Percentiles rank a stretch among this genome's conserved stretches.
Evolutionary conservation across 2,888 invertebrate genomes (phyloP).

Genomic region (Synanthedon andrenaeformis): DNA sequence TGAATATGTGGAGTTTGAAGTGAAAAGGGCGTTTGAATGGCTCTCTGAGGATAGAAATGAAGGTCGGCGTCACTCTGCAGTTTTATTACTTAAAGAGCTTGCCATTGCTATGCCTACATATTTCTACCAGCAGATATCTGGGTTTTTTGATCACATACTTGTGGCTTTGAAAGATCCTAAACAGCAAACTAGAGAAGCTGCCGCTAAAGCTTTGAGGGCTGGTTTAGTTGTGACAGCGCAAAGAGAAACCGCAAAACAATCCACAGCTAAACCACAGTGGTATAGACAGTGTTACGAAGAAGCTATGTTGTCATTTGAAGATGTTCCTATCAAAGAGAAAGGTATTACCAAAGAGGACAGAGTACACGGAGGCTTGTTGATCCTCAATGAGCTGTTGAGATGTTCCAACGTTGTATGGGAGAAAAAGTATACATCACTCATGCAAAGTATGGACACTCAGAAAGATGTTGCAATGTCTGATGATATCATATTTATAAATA

Average conservation of each 20-base stretch:
- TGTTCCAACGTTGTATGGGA: slow-evolving; percentile 93
- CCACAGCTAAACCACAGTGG: slow-evolving; percentile 89
- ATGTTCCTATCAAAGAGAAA: slow-evolving; percentile 74
- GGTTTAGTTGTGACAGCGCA: slow-evolving; percentile 96
- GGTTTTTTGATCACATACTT: slow-evolving; percentile 94
- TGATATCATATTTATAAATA: slow-evolving; percentile 71
- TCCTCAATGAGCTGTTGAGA: slow-evolving; percentile 92
- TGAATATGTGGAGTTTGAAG: slow-evolving; percentile 98
- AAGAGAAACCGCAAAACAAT: slow-evolving; percentile 94
- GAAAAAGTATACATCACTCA: slow-evolving; percentile 79
- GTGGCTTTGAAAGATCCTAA: slow-evolving; percentile 93
- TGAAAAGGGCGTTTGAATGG: slow-evolving; percentile 96
- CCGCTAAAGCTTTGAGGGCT: slow-evolving; percentile 93
- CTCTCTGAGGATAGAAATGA: slow-evolving; percentile 91
- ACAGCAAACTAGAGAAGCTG: slow-evolving; percentile 90
- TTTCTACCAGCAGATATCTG: slow-evolving; percentile 94
- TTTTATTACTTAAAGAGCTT: slow-evolving; percentile 90
- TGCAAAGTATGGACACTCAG: slow-evolving; percentile 68
- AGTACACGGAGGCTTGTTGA: slow-evolving; percentile 91
- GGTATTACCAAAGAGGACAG: slow-evolving; percentile 89
- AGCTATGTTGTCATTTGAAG: slow-evolving; percentile 84
- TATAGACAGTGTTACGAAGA: slow-evolving; percentile 95
- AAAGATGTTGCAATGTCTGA: slow-evolving; percentile 59
- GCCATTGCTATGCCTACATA: slow-evolving; percentile 97
- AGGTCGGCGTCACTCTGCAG: slow-evolving; percentile 91